These are phyloP conservation scores for Falcunculus frontatus DNA, from an alignment of 2,113 vertebrate genomes.

Conservation along the genomic window DNA sequence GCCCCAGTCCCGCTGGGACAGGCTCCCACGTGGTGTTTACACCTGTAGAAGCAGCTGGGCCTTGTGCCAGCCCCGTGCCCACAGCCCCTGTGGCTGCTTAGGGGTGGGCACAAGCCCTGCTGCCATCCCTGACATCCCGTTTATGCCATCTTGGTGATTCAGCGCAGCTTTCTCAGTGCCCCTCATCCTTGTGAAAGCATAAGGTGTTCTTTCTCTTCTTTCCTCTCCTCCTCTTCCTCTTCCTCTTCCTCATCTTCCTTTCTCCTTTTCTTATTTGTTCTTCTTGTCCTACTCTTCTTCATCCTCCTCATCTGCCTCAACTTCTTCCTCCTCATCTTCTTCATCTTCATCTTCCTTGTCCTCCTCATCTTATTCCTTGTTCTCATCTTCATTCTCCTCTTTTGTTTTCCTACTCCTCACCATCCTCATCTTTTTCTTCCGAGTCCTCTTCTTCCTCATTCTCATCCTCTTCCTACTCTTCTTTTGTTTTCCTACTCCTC, in stretches of 20 bases:
- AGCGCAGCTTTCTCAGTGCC: not conserved
- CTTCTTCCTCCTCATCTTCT: not conserved
- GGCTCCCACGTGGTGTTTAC: accelerated
- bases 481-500: not conserved
- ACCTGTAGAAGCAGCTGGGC: accelerated
- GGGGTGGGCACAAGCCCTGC: accelerated
- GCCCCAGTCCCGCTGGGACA: accelerated
- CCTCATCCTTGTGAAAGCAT: accelerated
- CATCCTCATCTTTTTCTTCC: no score
- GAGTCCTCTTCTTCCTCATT: not conserved
- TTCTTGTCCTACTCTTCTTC: not conserved
- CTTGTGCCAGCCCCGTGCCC: not conserved
- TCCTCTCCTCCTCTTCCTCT: accelerated
- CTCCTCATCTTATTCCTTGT: accelerated
- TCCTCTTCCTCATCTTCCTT: accelerated
- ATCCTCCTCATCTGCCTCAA: not conserved
- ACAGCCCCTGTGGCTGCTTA: accelerated
- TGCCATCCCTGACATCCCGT: accelerated
- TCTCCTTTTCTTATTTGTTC: not conserved
- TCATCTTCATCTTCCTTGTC: accelerated
- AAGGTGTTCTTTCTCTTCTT: not conserved
- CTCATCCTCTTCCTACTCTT: not conserved
- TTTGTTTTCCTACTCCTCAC: not conserved
- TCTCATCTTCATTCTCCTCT: not conserved
- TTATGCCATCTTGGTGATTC: not conserved